Base-by-base conservation (phyloP, 1,140 invertebrate species). In the Platyura marginata region DNA sequence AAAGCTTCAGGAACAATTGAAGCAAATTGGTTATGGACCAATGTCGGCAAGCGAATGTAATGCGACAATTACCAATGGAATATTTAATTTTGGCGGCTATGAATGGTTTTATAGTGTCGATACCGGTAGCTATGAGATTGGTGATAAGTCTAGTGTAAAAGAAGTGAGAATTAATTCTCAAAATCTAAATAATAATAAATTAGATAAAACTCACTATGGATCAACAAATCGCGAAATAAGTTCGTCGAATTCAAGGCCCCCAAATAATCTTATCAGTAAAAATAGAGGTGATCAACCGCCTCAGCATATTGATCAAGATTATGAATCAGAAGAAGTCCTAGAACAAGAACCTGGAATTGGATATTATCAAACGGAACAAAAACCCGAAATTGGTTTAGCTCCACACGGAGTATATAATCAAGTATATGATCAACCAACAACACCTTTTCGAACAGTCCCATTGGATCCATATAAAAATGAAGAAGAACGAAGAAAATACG, bases 91-190 rank as follows among this genome's bases (percentile, higher is more conserved):
- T 23, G 22, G 22, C n/a, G 38, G 21, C 8, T 21, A 23, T 15
- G 21, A 40, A 40, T 40, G 38, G 38, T 6, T 21, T 23, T 40
- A 40, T 21, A 40, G 38, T 23, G 10, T 18, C 21, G 5, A 40
- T 22, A 40, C 10, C 20, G 13, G 38, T 13, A 3, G 13, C 11
- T 40, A 40, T 23, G 21, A 40, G 23, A 38, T 38, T 9, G 36
- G 36, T 18, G 13, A 29, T 8, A 21, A 20, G 3, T 10, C 11
- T n/a, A 18, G n/a, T n/a, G 36, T 18, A 10, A 34, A 34, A 34
- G 32, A 34, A 34, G 16, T 4, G 13, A 15, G 32, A 11, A 34
- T 34, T 13, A 15, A n/a, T 11, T 11, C 13, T 34, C 11, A 34
- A n/a, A 34, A 34, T 34, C 16, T 34, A 11, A 34, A 34, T 34